A percentile compares a stretch with the other conserved stretches of the same genome.
Evolutionary conservation across 2,113 vertebrate genomes (phyloP).

Genomic region (Phaetusa simplex): DNA sequence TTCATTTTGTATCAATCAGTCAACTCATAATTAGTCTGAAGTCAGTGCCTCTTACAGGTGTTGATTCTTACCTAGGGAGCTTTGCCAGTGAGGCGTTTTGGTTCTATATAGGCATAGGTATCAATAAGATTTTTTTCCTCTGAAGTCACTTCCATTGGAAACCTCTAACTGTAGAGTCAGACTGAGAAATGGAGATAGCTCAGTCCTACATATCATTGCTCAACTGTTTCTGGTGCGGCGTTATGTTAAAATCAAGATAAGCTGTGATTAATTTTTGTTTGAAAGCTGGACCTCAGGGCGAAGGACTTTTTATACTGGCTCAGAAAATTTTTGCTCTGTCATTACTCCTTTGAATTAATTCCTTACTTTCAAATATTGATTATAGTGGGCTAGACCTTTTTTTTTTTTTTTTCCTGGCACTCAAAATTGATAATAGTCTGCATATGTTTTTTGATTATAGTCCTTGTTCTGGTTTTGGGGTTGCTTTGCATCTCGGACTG

Average conservation of each 20-base stretch:
- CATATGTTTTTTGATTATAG: not conserved
- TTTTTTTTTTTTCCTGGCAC: not conserved
- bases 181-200: not conserved
- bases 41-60: not conserved
- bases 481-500: not conserved
- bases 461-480: not conserved
- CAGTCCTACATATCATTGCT: not conserved
- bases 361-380: not conserved
- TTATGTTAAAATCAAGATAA: not conserved
- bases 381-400: not conserved
- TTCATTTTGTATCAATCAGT: not conserved
- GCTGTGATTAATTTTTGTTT: not conserved
- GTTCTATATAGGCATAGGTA: not conserved
- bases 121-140: not conserved
- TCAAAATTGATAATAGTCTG: not conserved
- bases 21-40: not conserved
- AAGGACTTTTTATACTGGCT: not conserved
- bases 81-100: not conserved
- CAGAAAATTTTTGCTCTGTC: not conserved
- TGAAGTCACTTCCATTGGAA: not conserved
- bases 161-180: not conserved
- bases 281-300: not conserved
- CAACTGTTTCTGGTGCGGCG: not conserved
- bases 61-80: not conserved
- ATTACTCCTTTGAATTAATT: not conserved